Conservation (phyloP, 2,113 vertebrate species). For the Heterochromis multidens region DNA sequence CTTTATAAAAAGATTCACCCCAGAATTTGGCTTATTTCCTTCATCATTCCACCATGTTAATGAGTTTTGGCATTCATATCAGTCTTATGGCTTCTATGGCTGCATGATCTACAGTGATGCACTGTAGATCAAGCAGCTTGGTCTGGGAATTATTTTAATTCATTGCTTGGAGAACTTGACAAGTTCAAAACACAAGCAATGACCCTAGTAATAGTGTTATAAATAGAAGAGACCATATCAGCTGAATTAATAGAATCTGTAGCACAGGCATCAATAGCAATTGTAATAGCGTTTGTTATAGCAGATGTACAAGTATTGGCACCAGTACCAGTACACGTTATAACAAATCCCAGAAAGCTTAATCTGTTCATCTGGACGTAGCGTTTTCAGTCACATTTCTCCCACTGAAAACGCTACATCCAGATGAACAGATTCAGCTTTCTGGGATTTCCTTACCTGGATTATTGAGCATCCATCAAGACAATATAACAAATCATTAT, state of each 20-base stretch:
- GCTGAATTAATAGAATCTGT: not conserved
- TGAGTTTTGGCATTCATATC: not conserved
- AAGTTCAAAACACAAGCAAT: not conserved
- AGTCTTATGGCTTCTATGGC: not conserved
- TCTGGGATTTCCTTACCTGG: too few relatives aligned
- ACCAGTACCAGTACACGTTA: too few relatives aligned
- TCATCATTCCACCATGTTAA: not conserved
- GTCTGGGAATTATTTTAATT: not conserved
- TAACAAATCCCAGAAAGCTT: too few relatives aligned
- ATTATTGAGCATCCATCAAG: too few relatives aligned
- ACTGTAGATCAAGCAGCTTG: not conserved
- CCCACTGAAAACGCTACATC: too few relatives aligned
- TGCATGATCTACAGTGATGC: not conserved
- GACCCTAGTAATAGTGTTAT: not conserved
- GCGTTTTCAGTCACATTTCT: too few relatives aligned
- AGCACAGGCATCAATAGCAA: not conserved
- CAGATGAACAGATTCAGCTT: too few relatives aligned
- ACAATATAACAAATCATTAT: too few relatives aligned
- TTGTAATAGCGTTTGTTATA: not conserved
- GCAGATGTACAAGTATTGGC: not conserved
- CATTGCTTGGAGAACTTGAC: not conserved
- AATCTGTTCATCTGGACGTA: too few relatives aligned
- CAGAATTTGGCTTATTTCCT: not conserved
- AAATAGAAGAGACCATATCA: not conserved
- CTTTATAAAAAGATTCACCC: not conserved